Evolutionary conservation across 1,140 invertebrate genomes (phyloP), one percentile per base, ranked within the genome.

Genomic region (Tetramorium alpestre): DNA sequence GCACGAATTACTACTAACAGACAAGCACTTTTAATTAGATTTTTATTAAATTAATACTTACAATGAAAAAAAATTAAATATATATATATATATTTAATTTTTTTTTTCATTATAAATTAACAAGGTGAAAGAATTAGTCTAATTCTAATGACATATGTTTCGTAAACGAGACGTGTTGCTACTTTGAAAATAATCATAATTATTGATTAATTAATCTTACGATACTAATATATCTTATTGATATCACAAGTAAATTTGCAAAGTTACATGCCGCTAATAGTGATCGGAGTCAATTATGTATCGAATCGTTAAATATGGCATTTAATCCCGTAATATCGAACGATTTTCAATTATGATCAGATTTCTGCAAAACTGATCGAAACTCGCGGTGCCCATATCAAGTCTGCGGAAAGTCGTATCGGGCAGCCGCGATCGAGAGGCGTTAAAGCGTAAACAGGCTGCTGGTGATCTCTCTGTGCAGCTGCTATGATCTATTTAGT

Each of bases 401-500:
- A 82, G 67, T 73, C 33, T 8, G 38, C 77, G n/a, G 22, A 73
- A 58, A 73, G 67, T 73, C 25, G 51, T 13, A 5, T 72, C 51
- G 51, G 25, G 65, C 41, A 28, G 18, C 65, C 49, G 22, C 51
- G 49, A 60, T 73, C 51, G 51, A 33, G 54, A 62, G 80, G 80
- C 80, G 80, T 75, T 84, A 84, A 84, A 84, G 69, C 56, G 67
- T 62, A 47, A 49, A 75, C 54, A 33, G 69, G 80, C 41, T 60
- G 88, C 85, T 81, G 28, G 73, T 80, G 88, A 86, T 67, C 84
- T 70, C 73, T 77, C 70, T 86, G 69, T 33, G 75, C 75, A 64
- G 75, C 47, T 67, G 58, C 86, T 86, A 87, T 77, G 80, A 90
- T 88, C 77, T 69, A 69, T 89, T 73, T 25, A 38, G 58, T 64